Percentiles rank a stretch among this genome's conserved stretches.
Conservation (phyloP, 2,797 vertebrate species). For the Anableps anableps region DNA sequence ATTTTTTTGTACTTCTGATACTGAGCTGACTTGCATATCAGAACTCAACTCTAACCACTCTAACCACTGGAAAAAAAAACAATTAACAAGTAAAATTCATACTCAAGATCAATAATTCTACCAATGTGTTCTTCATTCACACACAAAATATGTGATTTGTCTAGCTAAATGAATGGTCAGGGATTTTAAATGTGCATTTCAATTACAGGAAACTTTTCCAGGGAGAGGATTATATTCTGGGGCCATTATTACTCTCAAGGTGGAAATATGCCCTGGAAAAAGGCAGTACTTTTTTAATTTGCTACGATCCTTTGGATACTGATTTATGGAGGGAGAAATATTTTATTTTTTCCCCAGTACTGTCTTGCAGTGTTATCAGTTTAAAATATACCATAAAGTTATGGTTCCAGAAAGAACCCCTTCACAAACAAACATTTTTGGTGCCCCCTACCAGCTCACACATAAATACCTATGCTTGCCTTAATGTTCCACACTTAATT, state of each 20-base stretch:
- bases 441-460: neutral
- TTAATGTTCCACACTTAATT: no score
- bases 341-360: no score
- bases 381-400: no score
- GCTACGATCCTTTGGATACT: neutral
- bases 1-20: neutral
- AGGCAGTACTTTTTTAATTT: neutral
- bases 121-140: neutral
- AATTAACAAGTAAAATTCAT: neutral
- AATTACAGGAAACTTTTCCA: neutral
- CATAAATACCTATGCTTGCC: no score
- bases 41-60: neutral
- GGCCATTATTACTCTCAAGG: no score
- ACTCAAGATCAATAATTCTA: neutral
- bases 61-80: neutral
- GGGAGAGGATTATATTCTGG: neutral
- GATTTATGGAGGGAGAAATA: neutral
- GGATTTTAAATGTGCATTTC: no score
- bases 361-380: no score
- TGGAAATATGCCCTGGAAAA: neutral
- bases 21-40: neutral
- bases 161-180: neutral
- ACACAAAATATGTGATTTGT: neutral
- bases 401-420: neutral
- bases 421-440: neutral